phyloP scores from a whole-genome alignment of 2,797 vertebrate genomes.

The Rhyacichthys aspro region DNA sequence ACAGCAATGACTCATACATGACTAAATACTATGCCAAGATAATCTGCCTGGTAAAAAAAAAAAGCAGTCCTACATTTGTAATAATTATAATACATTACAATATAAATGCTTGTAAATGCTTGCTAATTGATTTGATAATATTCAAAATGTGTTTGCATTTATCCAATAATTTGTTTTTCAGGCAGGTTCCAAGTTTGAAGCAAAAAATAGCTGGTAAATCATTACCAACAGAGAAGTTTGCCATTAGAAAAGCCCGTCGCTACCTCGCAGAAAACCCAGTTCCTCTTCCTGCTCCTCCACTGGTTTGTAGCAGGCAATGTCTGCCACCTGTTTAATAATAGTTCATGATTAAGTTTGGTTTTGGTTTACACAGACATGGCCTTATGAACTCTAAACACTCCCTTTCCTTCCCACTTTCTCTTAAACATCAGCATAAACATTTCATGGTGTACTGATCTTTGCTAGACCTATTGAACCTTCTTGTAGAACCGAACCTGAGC shows the following conservation, averaged over 20 bases:
- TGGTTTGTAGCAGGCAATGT: conserved; percentile 80
- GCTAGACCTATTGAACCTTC: too few relatives aligned
- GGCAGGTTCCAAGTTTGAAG: conserved; percentile 91
- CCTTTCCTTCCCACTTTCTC: too few relatives aligned
- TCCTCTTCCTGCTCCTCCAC: conserved; percentile 87
- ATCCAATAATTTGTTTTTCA: conserved; percentile 58
- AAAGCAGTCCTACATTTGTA: too few relatives aligned
- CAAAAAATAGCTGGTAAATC: conserved; percentile 99
- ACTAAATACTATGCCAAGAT: conserved; percentile 18
- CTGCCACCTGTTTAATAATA: neutral
- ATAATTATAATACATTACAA: too few relatives aligned
- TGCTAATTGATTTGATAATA: neutral
- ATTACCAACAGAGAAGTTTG: conserved; percentile 97
- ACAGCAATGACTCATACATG: conserved; percentile 8
- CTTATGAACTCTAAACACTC: too few relatives aligned
- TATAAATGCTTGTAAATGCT: neutral
- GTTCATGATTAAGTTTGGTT: neutral
- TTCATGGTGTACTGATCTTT: too few relatives aligned
- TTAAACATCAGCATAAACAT: too few relatives aligned
- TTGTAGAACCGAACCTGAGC: too few relatives aligned
- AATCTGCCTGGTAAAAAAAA: neutral
- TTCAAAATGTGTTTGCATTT: too few relatives aligned
- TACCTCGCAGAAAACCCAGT: conserved; percentile 87
- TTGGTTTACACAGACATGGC: conserved; percentile 2
- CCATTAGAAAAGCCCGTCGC: conserved; percentile 93